Conservation (phyloP, 2,113 vertebrate species). For the Sorex fumeus region DNA sequence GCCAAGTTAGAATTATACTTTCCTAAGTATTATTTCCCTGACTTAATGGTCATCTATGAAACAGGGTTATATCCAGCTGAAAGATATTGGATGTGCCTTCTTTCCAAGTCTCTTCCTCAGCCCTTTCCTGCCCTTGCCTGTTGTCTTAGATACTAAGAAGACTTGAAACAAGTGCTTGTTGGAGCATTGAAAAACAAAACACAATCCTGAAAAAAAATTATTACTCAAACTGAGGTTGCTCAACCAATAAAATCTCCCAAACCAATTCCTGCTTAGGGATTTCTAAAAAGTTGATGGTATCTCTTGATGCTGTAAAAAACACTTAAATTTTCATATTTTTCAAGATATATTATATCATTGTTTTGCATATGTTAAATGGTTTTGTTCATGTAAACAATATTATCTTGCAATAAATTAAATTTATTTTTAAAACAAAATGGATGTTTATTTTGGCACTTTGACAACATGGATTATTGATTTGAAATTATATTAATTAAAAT, state of each 20-base stretch:
- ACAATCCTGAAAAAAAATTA: not conserved
- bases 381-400: slow-evolving; percentile 63
- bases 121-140: not conserved
- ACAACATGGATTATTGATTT: slow-evolving; percentile 19
- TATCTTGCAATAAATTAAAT: slow-evolving; percentile 73
- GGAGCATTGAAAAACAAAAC: slow-evolving; percentile 45
- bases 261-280: not conserved
- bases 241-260: slow-evolving; percentile 22
- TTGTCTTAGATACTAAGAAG: not conserved
- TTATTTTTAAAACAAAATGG: slow-evolving; percentile 81
- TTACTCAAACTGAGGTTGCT: not conserved
- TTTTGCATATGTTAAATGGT: slow-evolving; percentile 51
- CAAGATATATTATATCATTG: slow-evolving; percentile 65
- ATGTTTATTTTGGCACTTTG: slow-evolving; percentile 42
- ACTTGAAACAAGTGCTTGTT: not conserved
- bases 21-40: not conserved
- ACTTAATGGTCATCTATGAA: slow-evolving; percentile 1
- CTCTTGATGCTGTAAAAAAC: slow-evolving; percentile 37
- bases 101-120: slow-evolving; percentile 8
- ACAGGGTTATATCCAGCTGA: not conserved
- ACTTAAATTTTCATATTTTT: slow-evolving; percentile 29
- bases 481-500: not conserved
- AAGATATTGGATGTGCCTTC: not conserved
- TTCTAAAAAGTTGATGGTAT: not conserved
- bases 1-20: not conserved